Conservation (phyloP, 1,140 invertebrate genomes). For the Drosophila neocordata region DNA sequence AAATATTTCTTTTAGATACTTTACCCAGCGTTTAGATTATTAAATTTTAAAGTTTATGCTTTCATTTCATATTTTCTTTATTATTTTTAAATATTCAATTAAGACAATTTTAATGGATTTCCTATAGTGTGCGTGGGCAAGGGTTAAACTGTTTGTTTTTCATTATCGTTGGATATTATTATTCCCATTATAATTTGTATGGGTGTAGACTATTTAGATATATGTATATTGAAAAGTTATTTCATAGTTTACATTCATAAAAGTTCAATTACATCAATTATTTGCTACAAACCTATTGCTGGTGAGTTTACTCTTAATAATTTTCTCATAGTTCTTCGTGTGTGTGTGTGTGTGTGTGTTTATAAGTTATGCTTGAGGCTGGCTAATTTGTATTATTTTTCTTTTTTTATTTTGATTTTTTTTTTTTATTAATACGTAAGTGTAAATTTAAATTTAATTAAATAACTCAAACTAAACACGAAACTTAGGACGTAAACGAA, state of each 20-base stretch:
- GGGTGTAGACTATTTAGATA: conserved; percentile 62
- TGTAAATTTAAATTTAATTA: conserved; percentile 45
- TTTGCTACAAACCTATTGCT: conserved; percentile 74
- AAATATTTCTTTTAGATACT: neutral
- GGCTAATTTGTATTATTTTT: conserved; percentile 7
- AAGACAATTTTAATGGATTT: conserved; percentile 73
- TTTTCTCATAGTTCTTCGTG: conserved; percentile 40
- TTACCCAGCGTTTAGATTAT: no score
- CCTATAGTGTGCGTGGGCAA: conserved; percentile 60
- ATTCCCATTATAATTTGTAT: conserved; percentile 59
- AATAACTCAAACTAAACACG: conserved; percentile 55
- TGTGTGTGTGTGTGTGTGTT: conserved; percentile 34
- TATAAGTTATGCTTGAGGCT: conserved; percentile 56
- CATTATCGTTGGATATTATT: conserved; percentile 60
- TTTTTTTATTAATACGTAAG: conserved; percentile 10
- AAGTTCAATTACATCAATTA: conserved; percentile 80
- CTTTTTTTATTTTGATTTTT: conserved; percentile 10
- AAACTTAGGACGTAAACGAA: conserved; percentile 59
- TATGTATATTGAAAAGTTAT: conserved; percentile 71
- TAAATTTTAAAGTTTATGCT: conserved; percentile 32
- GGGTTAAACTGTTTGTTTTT: conserved; percentile 53
- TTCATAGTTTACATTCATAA: conserved; percentile 78
- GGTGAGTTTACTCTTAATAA: conserved; percentile 50
- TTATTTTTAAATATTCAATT: conserved; percentile 71
- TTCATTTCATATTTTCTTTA: conserved; percentile 47